phyloP scores from a whole-genome alignment of 1,140 invertebrate genomes.

The Triops longicaudatus region DNA sequence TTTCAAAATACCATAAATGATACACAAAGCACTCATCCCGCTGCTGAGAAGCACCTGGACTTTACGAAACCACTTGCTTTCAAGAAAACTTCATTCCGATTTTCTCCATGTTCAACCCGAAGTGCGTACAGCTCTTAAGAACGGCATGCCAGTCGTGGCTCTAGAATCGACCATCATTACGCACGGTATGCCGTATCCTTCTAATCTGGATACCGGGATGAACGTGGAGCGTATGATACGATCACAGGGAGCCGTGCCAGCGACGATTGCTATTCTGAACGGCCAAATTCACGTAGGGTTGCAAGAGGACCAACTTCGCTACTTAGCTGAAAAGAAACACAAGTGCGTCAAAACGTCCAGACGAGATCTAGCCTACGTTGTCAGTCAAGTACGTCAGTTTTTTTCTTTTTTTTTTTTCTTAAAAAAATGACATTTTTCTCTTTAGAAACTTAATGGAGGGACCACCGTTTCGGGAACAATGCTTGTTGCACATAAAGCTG shows the following conservation, averaged over 20 bases:
- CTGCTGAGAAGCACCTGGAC: background rate
- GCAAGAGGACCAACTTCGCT: slow-evolving; percentile 50
- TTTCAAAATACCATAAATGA: background rate
- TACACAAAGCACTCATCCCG: background rate
- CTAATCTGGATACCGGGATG: slow-evolving; percentile 78
- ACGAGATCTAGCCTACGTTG: slow-evolving; percentile 70
- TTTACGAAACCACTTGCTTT: background rate
- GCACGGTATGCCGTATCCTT: slow-evolving; percentile 93
- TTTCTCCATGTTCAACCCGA: slow-evolving; percentile 40
- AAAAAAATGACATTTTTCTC: slow-evolving; percentile 21
- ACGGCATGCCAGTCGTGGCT: slow-evolving; percentile 68
- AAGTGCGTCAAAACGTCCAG: slow-evolving; percentile 66
- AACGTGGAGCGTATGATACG: slow-evolving; percentile 71
- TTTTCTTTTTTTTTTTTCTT: background rate
- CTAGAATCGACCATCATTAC: slow-evolving; percentile 96
- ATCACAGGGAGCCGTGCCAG: slow-evolving; percentile 75
- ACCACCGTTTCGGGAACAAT: slow-evolving; percentile 95
- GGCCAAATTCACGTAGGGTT: slow-evolving; percentile 79
- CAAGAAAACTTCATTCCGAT: slow-evolving; percentile 10
- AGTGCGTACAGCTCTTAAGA: slow-evolving; percentile 48
- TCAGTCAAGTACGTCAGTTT: slow-evolving; percentile 48
- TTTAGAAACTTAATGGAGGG: slow-evolving; percentile 65
- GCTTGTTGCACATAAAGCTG: slow-evolving; percentile 64
- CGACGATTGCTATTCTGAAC: slow-evolving; percentile 81
- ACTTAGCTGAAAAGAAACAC: slow-evolving; percentile 46